Conservation (phyloP, 2,797 vertebrate genomes). For the Diglossa cyanea region DNA sequence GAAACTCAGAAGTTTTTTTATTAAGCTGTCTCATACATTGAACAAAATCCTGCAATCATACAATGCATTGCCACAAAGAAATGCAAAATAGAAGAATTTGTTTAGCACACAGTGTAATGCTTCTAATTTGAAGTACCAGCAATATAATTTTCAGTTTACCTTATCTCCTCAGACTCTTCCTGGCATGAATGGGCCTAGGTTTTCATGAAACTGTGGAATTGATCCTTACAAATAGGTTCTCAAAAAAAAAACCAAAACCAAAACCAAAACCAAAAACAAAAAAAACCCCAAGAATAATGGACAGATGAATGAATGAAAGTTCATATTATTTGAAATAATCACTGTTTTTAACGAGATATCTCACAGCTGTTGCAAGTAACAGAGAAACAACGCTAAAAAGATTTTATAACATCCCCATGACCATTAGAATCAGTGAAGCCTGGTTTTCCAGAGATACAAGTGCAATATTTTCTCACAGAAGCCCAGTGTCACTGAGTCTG, state of each 20-base stretch:
- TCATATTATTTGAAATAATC: background rate
- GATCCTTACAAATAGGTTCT: background rate
- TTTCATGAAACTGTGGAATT: background rate
- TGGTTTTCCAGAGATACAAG: background rate
- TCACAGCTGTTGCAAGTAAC: background rate
- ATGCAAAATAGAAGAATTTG: background rate
- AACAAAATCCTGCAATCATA: background rate
- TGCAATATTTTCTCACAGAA: background rate
- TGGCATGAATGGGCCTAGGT: background rate
- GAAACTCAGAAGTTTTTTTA: background rate
- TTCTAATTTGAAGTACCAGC: background rate
- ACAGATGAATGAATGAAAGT: background rate
- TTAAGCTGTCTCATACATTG: background rate
- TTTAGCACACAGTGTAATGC: background rate
- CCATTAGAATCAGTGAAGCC: background rate
- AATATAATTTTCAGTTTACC: background rate
- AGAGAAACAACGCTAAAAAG: background rate
- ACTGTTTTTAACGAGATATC: background rate
- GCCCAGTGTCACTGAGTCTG: background rate
- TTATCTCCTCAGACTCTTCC: background rate
- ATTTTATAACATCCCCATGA: background rate
- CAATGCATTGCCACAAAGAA: background rate
- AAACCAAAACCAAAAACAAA: no score
- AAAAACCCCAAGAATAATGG: background rate
- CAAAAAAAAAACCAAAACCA: background rate